A percentile compares a stretch with the other conserved stretches of the same genome.
Evolutionary conservation across 2,113 vertebrate species (phyloP).

Genomic region (Rhadina sibilatrix): DNA sequence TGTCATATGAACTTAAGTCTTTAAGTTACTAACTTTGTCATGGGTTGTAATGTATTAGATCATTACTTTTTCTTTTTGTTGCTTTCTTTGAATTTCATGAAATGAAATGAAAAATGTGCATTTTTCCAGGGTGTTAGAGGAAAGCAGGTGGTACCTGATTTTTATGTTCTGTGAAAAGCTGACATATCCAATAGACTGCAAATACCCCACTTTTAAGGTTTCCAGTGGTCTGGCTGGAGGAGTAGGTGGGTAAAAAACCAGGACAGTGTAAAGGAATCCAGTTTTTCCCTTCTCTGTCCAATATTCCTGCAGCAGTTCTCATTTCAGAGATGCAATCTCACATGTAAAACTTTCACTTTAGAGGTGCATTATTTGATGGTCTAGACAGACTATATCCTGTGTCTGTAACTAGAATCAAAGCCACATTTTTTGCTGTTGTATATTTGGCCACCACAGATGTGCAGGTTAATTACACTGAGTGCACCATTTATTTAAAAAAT

Average conservation of each 20-base stretch:
- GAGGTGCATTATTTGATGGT: constrained; percentile 30
- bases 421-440: constrained; percentile 36
- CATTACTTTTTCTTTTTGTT: not conserved
- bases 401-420: constrained; percentile 40
- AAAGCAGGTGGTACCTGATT: not conserved
- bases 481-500: not conserved
- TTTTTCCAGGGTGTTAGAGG: not conserved
- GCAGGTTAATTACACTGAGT: not conserved
- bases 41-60: not conserved
- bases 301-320: constrained; percentile 9
- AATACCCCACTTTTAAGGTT: not conserved
- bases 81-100: not conserved
- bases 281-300: not conserved
- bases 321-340: constrained; percentile 45
- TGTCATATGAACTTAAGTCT: not conserved
- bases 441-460: not conserved
- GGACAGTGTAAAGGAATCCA: not conserved
- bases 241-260: not conserved
- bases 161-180: not conserved
- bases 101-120: not conserved
- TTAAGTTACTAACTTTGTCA: not conserved
- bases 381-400: constrained; percentile 54
- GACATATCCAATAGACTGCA: not conserved
- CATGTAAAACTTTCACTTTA: constrained; percentile 11
- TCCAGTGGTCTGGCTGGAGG: not conserved